Evolutionary conservation across 1,140 invertebrate species (phyloP), one percentile per base, ranked within the genome.

Genomic region (Philotrypesis tridentata): DNA sequence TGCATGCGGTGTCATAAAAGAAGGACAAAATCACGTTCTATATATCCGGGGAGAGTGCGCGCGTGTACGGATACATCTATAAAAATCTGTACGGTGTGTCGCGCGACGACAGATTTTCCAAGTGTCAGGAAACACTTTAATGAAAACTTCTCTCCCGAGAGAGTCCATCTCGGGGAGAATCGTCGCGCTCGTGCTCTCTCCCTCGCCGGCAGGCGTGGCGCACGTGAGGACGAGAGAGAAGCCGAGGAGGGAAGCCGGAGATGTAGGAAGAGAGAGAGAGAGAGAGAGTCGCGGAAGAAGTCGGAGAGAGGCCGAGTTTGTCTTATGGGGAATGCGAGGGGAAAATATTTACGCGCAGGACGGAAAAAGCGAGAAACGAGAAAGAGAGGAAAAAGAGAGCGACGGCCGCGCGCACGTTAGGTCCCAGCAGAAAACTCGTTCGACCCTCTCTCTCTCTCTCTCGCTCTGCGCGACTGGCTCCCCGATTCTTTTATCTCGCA

Each of bases 401-500:
- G 37, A 65, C 5, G 25, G 48, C 48, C n/a, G n/a, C n/a, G n/a
- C n/a, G n/a, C n/a, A n/a, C n/a, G 27, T 33, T 63, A 27, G 48
- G 79, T 72, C 70, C 48, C 79, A 73, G 55, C 65, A 65, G 80
- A 82, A 72, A 76, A 77, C 72, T 75, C 80, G 78, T 86, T 86
- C 85, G 77, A 78, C 33, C n/a, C n/a, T n/a, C n/a, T n/a, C n/a
- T n/a, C n/a, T n/a, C n/a, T 65, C 60, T n/a, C 27, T 17, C 12
- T 21, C 5, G 29, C 75, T n/a, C 12, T 33, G 37, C n/a, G n/a
- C n/a, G 48, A 7, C 23, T 40, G 61, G 67, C 61, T 67, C 85
- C 82, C 75, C 79, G 55, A 76, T 83, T 83, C 82, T 85, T 86
- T 85, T 86, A 87, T 88, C 87, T 87, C 84, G 85, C 84, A 89